Base-by-base conservation (phyloP, 1,140 invertebrate species). In the Sesamia nonagrioides region DNA sequence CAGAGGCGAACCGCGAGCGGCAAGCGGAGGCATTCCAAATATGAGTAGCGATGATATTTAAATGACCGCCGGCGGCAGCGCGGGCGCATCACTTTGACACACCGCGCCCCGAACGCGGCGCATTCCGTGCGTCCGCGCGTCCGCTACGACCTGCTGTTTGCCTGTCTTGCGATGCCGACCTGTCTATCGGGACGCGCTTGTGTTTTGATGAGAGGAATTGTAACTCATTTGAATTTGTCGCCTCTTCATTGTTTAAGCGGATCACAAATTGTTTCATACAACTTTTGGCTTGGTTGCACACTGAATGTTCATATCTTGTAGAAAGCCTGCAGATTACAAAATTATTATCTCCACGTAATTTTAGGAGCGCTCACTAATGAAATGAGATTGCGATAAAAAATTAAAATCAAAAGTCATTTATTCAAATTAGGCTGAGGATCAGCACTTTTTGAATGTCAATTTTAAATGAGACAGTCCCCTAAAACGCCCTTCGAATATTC, bases 1-100 rank as follows among this genome's bases (percentile, higher is more conserved):
- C 81, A 68, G 27, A 42, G 6, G 27, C 58, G 7, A 60, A 54
- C 71, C 54, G 18, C 27, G 13, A 37, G 11, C 52, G 52, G 58
- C 37, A 15, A 79, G 73, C 77, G 40, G 52, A 33, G 82, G 80
- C 74, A 86, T 85, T 81, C 79, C 58, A 81, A 82, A 85, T 80
- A 88, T 87, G 86, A 87, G 84, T 75, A 54, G 84, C 84, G 83
- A 81, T 82, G 80, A 88, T 87, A 89, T 88, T 89, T 87, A 87
- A 89, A 89, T 87, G 86, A 79, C 78, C 80, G 77, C 77, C 78
- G 76, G 75, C 76, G 61, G 60, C 72, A 52, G 76, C 60, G 58
- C 74, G 74, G 27, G 50, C 56, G 80, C 80, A 75, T 60, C 71
- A 54, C 79, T 84, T 84, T 82, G 80, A 61, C 50, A 76, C 73